Evolutionary conservation across 2,113 vertebrate species (phyloP).

Genomic region (Macrotus californicus): DNA sequence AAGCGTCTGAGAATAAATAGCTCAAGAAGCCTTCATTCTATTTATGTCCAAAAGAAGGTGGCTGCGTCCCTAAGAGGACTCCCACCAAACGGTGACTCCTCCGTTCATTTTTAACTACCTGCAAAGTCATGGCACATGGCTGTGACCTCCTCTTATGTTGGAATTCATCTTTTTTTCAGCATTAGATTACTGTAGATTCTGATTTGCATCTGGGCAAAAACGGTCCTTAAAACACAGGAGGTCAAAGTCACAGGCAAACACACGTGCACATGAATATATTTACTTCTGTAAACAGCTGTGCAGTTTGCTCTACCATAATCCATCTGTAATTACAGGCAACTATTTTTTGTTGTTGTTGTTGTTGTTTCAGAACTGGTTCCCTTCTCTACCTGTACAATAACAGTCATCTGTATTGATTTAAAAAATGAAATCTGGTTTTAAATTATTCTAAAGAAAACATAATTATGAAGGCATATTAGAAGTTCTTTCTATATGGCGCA

Average conservation of each 20-base stretch:
- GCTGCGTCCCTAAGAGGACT: background rate
- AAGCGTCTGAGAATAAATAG: constrained; percentile 11
- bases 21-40: constrained; percentile 19
- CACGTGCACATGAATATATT: background rate
- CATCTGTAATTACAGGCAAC: background rate
- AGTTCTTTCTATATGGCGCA: background rate
- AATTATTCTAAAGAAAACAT: constrained; percentile 35
- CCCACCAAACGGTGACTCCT: constrained; percentile 49
- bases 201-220: constrained; percentile 2
- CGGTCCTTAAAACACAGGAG: background rate
- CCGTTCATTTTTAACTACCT: constrained; percentile 45
- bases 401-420: background rate
- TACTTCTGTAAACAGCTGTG: background rate
- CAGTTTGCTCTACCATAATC: background rate
- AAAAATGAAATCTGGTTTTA: constrained; percentile 29
- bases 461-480: background rate
- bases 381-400: background rate
- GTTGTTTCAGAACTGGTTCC: background rate
- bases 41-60: constrained; percentile 41
- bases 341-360: background rate
- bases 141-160: constrained; percentile 43
- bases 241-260: constrained; percentile 12
- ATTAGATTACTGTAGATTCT: background rate
- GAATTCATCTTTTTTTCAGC: constrained; percentile 16
- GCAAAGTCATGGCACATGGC: constrained; percentile 3